Evolutionary conservation across 2,797 vertebrate species (phyloP).

Genomic region (Pipistrellus pipistrellus): DNA sequence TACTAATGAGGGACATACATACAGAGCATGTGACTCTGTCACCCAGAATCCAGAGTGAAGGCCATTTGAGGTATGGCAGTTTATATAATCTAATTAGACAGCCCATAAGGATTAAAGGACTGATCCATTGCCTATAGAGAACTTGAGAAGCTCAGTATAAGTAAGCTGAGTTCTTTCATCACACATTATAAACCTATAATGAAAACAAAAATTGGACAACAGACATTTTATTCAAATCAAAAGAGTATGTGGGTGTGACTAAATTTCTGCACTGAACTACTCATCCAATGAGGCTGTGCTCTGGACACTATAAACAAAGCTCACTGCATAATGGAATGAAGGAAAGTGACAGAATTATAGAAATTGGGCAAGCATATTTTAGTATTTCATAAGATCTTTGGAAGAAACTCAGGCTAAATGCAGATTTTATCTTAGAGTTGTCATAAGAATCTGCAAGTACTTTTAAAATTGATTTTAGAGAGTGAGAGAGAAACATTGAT

Average conservation of each 20-base stretch:
- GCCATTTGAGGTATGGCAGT: neutral
- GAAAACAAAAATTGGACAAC: conserved; percentile 1
- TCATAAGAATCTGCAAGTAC: neutral
- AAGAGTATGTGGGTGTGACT: neutral
- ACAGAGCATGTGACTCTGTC: neutral
- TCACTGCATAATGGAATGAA: neutral
- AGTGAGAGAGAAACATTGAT: neutral
- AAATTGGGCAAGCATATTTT: neutral
- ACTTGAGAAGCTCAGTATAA: neutral
- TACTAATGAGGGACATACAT: neutral
- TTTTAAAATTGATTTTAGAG: neutral
- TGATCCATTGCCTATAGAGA: neutral
- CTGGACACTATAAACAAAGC: neutral
- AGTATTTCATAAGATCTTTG: neutral
- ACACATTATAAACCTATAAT: neutral
- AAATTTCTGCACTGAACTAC: neutral
- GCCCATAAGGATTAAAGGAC: neutral
- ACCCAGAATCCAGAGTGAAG: neutral
- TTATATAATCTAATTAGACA: neutral
- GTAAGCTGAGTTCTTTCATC: neutral
- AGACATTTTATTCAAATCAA: neutral
- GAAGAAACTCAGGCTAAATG: neutral
- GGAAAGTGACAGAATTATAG: neutral
- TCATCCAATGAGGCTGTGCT: neutral
- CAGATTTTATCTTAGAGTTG: neutral